Conservation (phyloP, 2,888 invertebrate species). For the Xestia sexstrigata region DNA sequence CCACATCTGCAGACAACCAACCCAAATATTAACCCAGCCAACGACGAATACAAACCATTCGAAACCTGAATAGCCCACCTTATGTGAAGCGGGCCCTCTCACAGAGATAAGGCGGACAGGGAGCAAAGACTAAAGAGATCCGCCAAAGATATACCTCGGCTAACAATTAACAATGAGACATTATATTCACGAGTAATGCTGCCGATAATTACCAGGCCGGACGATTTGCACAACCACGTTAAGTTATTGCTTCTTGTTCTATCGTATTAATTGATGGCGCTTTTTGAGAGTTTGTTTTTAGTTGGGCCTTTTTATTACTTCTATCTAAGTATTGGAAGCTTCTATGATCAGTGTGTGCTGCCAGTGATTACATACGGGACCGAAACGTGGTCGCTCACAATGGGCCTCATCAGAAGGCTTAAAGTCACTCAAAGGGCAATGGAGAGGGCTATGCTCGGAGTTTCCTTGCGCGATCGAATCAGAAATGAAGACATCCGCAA, state of each 20-base stretch:
- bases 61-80: slow-evolving; percentile 67
- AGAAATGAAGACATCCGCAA: no score
- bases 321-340: no score
- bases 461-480: no score
- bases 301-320: not conserved
- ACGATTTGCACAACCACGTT: slow-evolving; percentile 79
- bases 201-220: slow-evolving; percentile 86
- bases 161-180: slow-evolving; percentile 91
- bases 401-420: no score
- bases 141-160: slow-evolving; percentile 83
- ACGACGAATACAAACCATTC: slow-evolving; percentile 48
- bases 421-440: no score
- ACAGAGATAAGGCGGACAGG: slow-evolving; percentile 84
- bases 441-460: no score
- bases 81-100: slow-evolving; percentile 73
- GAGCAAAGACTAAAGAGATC: slow-evolving; percentile 85
- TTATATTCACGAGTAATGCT: slow-evolving; percentile 86
- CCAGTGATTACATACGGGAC: no score
- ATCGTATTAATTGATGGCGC: slow-evolving; percentile 63
- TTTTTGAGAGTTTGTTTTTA: slow-evolving; percentile 51
- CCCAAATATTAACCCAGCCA: slow-evolving; percentile 9
- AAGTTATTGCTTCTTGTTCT: slow-evolving; percentile 82
- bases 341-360: no score
- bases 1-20: not conserved
- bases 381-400: no score